phyloP scores from a whole-genome alignment of 1,140 invertebrate species.

The Saccostrea echinata region DNA sequence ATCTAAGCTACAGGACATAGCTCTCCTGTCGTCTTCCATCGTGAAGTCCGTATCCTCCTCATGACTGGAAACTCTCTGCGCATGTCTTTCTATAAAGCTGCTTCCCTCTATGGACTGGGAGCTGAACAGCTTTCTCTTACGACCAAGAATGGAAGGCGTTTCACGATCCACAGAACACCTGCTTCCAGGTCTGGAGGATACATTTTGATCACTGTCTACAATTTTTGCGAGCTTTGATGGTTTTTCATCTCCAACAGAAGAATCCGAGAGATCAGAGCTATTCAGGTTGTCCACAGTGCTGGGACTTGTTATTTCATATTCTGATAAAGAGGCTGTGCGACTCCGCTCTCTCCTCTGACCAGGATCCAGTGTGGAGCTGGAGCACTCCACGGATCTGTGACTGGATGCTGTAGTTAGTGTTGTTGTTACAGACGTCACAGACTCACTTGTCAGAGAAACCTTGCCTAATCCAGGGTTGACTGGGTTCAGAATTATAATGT shows the following conservation, averaged over 20 bases:
- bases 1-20: slow-evolving; percentile 32
- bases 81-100: neutral
- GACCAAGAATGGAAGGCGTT: slow-evolving; percentile 47
- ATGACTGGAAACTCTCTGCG: neutral
- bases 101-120: neutral
- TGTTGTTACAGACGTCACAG: neutral
- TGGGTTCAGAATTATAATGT: slow-evolving; percentile 42
- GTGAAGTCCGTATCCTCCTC: neutral
- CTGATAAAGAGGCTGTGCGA: slow-evolving; percentile 47
- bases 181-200: slow-evolving; percentile 55
- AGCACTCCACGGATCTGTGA: neutral
- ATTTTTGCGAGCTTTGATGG: slow-evolving; percentile 58
- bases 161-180: slow-evolving; percentile 54
- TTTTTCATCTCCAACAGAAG: slow-evolving; percentile 40
- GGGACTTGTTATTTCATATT: slow-evolving; percentile 45
- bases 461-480: neutral
- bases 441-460: neutral
- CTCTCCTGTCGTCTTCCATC: slow-evolving; percentile 32
- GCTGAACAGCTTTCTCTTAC: slow-evolving; percentile 56
- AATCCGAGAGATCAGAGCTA: slow-evolving; percentile 22
- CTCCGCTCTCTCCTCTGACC: slow-evolving; percentile 25
- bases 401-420: neutral
- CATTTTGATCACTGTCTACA: slow-evolving; percentile 50
- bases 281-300: neutral
- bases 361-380: neutral